Conservation (phyloP, 2,888 invertebrate species). For the Lasioglossum calceatum region DNA sequence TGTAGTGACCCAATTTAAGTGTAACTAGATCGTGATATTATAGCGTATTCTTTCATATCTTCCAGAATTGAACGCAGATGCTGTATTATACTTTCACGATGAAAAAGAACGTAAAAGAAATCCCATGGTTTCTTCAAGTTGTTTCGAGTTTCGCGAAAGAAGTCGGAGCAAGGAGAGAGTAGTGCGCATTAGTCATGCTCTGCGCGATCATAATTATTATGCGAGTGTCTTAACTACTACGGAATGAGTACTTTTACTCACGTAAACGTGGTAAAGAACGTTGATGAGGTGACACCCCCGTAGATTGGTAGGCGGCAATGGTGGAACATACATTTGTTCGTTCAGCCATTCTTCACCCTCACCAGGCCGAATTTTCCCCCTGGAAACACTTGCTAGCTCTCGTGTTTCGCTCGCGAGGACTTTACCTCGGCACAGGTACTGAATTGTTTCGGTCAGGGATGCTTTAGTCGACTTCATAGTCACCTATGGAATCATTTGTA, state of each 20-base stretch:
- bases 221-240: conserved; percentile 1
- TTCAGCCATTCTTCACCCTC: conserved; percentile 94
- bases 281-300: conserved; percentile 97
- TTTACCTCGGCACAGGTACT: conserved; percentile 94
- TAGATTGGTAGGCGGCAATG: conserved; percentile 96
- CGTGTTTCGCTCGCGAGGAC: conserved; percentile 94
- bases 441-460: conserved; percentile 95
- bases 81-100: background rate
- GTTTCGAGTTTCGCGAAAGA: background rate
- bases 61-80: background rate
- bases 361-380: conserved; percentile 93
- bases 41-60: background rate
- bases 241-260: conserved; percentile 86
- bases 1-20: background rate
- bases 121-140: background rate
- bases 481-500: conserved; percentile 71
- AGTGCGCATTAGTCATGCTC: conserved; percentile 21
- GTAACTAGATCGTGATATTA: background rate
- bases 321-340: conserved; percentile 96
- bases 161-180: background rate
- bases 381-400: conserved; percentile 91
- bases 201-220: conserved; percentile 22
- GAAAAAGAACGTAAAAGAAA: background rate
- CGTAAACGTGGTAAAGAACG: conserved; percentile 96
- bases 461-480: conserved; percentile 94